These are phyloP conservation scores for fruit fly (Drosophila melanogaster) DNA, from an alignment of 1,140 invertebrate genomes.

Conservation along the genomic window DNA sequence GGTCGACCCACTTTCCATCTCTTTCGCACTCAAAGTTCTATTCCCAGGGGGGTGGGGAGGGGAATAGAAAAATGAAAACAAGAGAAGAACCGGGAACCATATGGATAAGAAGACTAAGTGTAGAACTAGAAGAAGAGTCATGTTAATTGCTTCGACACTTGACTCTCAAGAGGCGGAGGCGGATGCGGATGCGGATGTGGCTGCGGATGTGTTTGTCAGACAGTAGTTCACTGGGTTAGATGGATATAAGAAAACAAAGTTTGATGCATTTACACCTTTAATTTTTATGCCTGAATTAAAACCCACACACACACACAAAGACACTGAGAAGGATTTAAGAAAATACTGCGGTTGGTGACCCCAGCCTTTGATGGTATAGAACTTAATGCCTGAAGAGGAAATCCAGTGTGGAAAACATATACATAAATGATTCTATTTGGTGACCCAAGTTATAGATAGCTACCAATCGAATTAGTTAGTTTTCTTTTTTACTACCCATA, in stretches of 20 bases:
- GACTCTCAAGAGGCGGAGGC: conserved; percentile 58
- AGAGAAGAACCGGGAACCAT: conserved; percentile 5
- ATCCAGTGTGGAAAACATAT: too few relatives aligned
- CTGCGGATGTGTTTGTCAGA: too few relatives aligned
- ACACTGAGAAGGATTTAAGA: too few relatives aligned
- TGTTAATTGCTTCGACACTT: conserved; percentile 73
- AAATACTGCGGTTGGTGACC: neutral
- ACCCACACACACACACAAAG: too few relatives aligned
- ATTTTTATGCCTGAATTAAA: neutral
- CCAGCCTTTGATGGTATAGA: neutral
- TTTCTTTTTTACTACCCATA: neutral
- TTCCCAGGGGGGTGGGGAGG: conserved; percentile 3
- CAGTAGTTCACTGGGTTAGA: conserved; percentile 14
- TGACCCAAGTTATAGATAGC: too few relatives aligned
- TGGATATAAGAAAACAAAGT: neutral
- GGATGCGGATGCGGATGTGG: conserved; percentile 35
- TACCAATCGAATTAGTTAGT: too few relatives aligned
- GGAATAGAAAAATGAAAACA: conserved; percentile 7
- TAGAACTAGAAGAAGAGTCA: conserved; percentile 44
- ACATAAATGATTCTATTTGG: too few relatives aligned
- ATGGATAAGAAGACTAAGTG: conserved; percentile 2
- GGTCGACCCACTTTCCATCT: conserved; percentile 54
- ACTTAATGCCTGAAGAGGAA: too few relatives aligned
- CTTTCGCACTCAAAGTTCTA: conserved; percentile 4
- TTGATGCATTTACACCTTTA: neutral